Conservation (phyloP, 2,113 vertebrate genomes). For the Axis porcinus region DNA sequence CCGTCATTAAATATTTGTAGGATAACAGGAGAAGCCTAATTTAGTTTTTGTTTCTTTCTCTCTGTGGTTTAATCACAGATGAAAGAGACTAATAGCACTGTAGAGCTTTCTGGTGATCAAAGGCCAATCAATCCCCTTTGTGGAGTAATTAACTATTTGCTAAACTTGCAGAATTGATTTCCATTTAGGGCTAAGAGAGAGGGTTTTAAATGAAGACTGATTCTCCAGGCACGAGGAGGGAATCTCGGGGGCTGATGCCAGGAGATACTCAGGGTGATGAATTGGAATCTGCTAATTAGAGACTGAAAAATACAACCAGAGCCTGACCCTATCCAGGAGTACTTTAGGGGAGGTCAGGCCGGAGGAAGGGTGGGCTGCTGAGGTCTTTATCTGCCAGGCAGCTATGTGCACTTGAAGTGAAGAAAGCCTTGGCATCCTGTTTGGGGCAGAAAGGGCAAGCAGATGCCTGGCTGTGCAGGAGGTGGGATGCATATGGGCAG, state of each 20-base stretch:
- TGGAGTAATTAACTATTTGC: constrained; percentile 95
- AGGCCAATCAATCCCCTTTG: constrained; percentile 90
- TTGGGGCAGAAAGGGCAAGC: not conserved
- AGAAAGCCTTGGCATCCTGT: not conserved
- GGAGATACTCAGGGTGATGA: constrained; percentile 85
- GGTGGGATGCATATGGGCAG: too few species aligned
- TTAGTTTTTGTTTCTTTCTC: constrained; percentile 92
- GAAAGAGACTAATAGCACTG: constrained; percentile 90
- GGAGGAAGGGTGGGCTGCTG: constrained; percentile 53
- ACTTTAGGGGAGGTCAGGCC: constrained; percentile 74
- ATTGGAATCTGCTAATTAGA: constrained; percentile 86
- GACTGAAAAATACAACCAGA: constrained; percentile 83
- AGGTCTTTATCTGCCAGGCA: constrained; percentile 70
- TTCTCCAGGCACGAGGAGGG: constrained; percentile 84
- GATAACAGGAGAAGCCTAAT: constrained; percentile 90
- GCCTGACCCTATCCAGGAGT: constrained; percentile 77
- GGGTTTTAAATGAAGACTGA: constrained; percentile 91
- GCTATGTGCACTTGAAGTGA: constrained; percentile 29
- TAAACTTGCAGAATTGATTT: constrained; percentile 95
- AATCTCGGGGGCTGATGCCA: constrained; percentile 85
- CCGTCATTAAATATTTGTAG: constrained; percentile 90
- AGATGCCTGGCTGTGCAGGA: not conserved
- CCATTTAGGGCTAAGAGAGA: constrained; percentile 91
- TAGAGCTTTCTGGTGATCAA: constrained; percentile 87
- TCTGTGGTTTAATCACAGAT: constrained; percentile 89